Evolutionary conservation across 2,113 vertebrate genomes (phyloP).

Genomic region (Saimiri boliviensis): DNA sequence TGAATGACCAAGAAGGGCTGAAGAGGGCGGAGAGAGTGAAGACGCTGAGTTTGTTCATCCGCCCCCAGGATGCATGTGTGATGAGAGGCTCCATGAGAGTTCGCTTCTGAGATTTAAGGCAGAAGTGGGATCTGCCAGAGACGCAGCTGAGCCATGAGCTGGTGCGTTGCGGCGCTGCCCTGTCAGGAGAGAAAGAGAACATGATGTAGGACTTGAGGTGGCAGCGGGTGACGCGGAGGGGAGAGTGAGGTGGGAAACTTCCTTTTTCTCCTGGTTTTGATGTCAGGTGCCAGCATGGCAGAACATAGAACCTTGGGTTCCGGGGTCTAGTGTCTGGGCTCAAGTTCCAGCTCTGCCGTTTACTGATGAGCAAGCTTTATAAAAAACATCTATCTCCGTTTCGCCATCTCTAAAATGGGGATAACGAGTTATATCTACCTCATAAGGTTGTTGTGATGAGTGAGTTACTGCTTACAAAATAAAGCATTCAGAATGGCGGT

Average conservation of each 20-base stretch:
- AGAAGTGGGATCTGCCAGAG: background rate
- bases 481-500: background rate
- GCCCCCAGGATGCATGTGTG: fast-evolving
- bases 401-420: background rate
- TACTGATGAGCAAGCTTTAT: background rate
- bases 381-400: background rate
- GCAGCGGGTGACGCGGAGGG: background rate
- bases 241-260: fast-evolving
- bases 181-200: background rate
- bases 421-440: background rate
- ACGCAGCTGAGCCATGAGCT: fast-evolving
- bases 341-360: background rate
- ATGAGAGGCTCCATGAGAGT: too few species aligned
- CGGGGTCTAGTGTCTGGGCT: background rate
- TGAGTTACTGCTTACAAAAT: background rate
- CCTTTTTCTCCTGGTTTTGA: background rate
- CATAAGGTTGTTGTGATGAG: background rate
- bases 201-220: background rate
- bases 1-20: background rate
- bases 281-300: background rate
- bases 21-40: background rate
- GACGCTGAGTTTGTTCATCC: fast-evolving
- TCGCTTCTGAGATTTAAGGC: background rate
- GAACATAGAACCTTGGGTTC: background rate
- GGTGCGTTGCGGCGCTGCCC: background rate